Percentiles rank a stretch among this genome's conserved stretches.
phyloP scores from a whole-genome alignment of 2,888 invertebrate species.

The Chloroclysta siterata region DNA sequence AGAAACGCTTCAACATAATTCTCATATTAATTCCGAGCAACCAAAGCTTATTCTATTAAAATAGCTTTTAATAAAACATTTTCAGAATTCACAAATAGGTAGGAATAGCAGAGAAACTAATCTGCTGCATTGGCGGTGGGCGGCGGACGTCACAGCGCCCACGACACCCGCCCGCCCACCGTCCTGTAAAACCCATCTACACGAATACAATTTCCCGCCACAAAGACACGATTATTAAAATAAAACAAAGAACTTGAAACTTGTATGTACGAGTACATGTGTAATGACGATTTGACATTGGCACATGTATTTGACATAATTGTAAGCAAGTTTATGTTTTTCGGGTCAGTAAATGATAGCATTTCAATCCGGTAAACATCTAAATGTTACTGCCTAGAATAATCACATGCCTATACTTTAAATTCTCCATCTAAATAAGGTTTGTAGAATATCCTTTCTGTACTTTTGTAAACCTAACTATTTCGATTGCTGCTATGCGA shows the following conservation, averaged over 20 bases:
- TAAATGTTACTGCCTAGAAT: no score
- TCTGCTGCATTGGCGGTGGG: slow-evolving; percentile 50
- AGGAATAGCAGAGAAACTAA: slow-evolving; percentile 39
- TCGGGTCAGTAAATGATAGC: no score
- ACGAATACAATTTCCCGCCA: not conserved
- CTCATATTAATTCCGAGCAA: slow-evolving; percentile 16
- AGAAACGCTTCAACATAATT: not conserved
- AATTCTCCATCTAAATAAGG: not conserved
- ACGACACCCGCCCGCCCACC: slow-evolving; percentile 42
- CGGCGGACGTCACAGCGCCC: slow-evolving; percentile 48
- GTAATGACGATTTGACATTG: no score
- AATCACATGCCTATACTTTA: not conserved
- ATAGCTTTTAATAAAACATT: slow-evolving; percentile 36
- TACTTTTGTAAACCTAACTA: not conserved
- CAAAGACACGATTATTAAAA: not conserved
- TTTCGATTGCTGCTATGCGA: no score
- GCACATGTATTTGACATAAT: no score
- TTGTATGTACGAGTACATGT: not conserved
- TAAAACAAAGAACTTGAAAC: not conserved
- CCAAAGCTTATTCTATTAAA: slow-evolving; percentile 28
- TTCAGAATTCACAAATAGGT: slow-evolving; percentile 33
- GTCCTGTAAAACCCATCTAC: slow-evolving; percentile 5
- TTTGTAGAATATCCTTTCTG: slow-evolving; percentile 5
- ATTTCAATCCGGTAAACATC: no score
- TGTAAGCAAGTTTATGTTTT: no score